Percentiles rank a stretch among this genome's conserved stretches.
Evolutionary conservation across 2,888 invertebrate genomes (phyloP).

Genomic region (Hemistola chrysoprasaria): DNA sequence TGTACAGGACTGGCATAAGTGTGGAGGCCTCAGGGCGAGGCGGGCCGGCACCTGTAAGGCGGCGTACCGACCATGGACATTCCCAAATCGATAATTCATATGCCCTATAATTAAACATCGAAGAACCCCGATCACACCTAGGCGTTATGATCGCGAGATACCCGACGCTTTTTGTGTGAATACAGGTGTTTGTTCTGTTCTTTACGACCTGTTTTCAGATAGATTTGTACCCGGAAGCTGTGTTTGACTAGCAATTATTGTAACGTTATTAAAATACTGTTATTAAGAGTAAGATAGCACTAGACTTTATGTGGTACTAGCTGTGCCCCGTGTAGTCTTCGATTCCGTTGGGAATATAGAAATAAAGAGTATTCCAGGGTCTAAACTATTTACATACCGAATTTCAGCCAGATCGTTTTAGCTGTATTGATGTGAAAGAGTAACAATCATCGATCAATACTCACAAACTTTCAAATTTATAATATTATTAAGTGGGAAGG

Average conservation of each 20-base stretch:
- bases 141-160: slow-evolving; percentile 51
- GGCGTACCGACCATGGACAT: slow-evolving; percentile 38
- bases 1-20: slow-evolving; percentile 43
- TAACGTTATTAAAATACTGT: too few relatives aligned
- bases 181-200: slow-evolving; percentile 29
- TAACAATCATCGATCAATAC: too few relatives aligned
- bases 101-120: slow-evolving; percentile 74
- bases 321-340: too few relatives aligned
- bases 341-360: too few relatives aligned
- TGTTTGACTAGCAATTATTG: background rate
- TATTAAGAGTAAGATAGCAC: too few relatives aligned
- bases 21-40: slow-evolving; percentile 63
- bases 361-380: too few relatives aligned
- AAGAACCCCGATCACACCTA: slow-evolving; percentile 64
- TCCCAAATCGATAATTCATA: slow-evolving; percentile 77
- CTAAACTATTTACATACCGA: too few relatives aligned
- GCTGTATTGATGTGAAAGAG: too few relatives aligned
- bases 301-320: too few relatives aligned
- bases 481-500: too few relatives aligned
- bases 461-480: too few relatives aligned
- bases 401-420: too few relatives aligned
- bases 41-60: slow-evolving; percentile 69
- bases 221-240: background rate
- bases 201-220: background rate
- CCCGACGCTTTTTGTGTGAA: slow-evolving; percentile 53